Conservation (phyloP, 2,888 invertebrate genomes). For the Drosophila nr. medialis region DNA sequence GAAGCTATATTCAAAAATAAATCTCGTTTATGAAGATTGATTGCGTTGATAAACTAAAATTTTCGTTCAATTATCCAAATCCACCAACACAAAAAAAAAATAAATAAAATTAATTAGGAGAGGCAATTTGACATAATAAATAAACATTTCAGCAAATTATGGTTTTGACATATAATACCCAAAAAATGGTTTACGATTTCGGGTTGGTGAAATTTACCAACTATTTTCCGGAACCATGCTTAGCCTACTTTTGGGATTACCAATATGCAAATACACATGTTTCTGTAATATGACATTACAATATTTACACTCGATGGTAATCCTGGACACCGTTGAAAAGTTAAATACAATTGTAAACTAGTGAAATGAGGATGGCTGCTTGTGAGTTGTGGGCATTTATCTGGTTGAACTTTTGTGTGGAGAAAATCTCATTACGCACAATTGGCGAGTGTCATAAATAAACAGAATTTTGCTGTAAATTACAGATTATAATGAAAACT, state of each 20-base stretch:
- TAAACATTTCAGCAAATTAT: neutral
- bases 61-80: neutral
- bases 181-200: neutral
- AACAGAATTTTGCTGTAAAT: constrained; percentile 73
- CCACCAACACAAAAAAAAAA: neutral
- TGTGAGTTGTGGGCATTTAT: constrained; percentile 31
- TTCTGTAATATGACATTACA: neutral
- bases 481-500: constrained; percentile 78
- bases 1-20: neutral
- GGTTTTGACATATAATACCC: neutral
- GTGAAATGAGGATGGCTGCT: constrained; percentile 37
- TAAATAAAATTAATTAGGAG: neutral
- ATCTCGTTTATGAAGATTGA: neutral
- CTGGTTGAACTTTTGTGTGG: constrained; percentile 11
- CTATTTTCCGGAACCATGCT: neutral
- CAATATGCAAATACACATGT: neutral
- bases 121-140: neutral
- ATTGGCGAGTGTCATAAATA: constrained; percentile 68
- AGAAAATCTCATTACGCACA: constrained; percentile 72
- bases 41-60: neutral
- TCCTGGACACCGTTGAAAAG: neutral
- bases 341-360: constrained; percentile 38
- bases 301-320: neutral
- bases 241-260: neutral
- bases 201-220: neutral